These are phyloP conservation scores for Catocala nupta DNA, from an alignment of 2,888 invertebrate genomes.

Conservation along the genomic window DNA sequence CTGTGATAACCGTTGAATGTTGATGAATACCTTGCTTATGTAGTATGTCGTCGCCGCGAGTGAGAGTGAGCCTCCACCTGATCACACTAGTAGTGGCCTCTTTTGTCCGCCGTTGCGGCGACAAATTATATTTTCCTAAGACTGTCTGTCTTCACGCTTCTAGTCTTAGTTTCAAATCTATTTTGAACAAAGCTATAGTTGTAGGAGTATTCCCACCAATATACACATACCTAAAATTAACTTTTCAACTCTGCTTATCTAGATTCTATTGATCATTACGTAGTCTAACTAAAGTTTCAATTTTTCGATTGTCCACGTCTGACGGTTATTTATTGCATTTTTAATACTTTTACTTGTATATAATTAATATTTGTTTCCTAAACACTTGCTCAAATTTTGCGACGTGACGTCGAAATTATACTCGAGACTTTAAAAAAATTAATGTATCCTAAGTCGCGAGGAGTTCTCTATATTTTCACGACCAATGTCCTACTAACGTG, in stretches of 20 bases:
- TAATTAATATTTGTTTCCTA: constrained; percentile 17
- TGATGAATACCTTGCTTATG: constrained; percentile 2
- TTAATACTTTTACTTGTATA: constrained; percentile 2
- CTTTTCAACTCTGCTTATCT: constrained; percentile 25
- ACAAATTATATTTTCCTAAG: constrained; percentile 21
- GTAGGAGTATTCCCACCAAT: constrained; percentile 41
- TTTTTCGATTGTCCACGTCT: background rate
- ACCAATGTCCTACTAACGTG: constrained; percentile 19
- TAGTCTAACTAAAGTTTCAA: constrained; percentile 13
- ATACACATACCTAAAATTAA: constrained; percentile 30
- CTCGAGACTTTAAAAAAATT: background rate
- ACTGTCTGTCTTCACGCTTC: constrained; percentile 36
- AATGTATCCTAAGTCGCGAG: background rate
- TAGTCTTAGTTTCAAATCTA: constrained; percentile 44
- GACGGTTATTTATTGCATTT: constrained; percentile 5
- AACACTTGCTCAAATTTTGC: constrained; percentile 62
- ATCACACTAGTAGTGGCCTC: constrained; percentile 9
- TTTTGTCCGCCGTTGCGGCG: constrained; percentile 5
- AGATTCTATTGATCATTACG: constrained; percentile 32
- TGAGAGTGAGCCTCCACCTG: constrained; percentile 1
- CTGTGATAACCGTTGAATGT: background rate
- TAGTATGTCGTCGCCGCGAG: constrained; percentile 20
- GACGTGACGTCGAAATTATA: constrained; percentile 43
- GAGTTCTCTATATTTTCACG: background rate
- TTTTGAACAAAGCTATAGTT: constrained; percentile 27